These are phyloP conservation scores for Hydrotaea diabolus DNA, from an alignment of 2,888 invertebrate species.

Conservation along the genomic window DNA sequence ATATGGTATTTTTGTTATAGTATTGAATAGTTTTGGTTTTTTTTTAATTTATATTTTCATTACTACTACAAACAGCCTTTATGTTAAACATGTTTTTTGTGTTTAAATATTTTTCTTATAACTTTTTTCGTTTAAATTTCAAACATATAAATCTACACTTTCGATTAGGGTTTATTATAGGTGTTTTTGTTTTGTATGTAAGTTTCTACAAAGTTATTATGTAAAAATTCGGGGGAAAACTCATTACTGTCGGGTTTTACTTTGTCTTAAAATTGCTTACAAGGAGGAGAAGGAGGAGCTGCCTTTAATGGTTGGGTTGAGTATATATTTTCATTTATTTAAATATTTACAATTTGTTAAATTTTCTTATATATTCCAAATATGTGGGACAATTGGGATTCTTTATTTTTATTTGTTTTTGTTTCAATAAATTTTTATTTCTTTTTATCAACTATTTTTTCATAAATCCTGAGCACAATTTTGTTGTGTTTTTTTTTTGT, in stretches of 20 bases:
- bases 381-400: background rate
- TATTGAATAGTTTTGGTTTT: conserved; percentile 28
- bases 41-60: conserved; percentile 49
- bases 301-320: conserved; percentile 42
- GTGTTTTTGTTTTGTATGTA: background rate
- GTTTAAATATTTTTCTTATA: conserved; percentile 51
- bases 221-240: conserved; percentile 49
- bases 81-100: conserved; percentile 76
- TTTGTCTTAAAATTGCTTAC: conserved; percentile 14
- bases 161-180: background rate
- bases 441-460: conserved; percentile 56
- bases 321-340: background rate
- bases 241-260: conserved; percentile 14
- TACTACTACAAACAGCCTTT: conserved; percentile 79
- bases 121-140: conserved; percentile 53
- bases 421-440: conserved; percentile 62
- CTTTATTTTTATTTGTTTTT: conserved; percentile 40
- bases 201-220: conserved; percentile 27
- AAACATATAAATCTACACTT: conserved; percentile 50
- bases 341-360: conserved; percentile 18
- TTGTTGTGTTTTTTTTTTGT: conserved; percentile 49
- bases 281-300: conserved; percentile 45
- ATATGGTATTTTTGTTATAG: conserved; percentile 30
- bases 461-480: conserved; percentile 76
- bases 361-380: conserved; percentile 46